These are phyloP conservation scores for Tetanocera ferruginea DNA, from an alignment of 2,888 invertebrate genomes.

Conservation along the genomic window DNA sequence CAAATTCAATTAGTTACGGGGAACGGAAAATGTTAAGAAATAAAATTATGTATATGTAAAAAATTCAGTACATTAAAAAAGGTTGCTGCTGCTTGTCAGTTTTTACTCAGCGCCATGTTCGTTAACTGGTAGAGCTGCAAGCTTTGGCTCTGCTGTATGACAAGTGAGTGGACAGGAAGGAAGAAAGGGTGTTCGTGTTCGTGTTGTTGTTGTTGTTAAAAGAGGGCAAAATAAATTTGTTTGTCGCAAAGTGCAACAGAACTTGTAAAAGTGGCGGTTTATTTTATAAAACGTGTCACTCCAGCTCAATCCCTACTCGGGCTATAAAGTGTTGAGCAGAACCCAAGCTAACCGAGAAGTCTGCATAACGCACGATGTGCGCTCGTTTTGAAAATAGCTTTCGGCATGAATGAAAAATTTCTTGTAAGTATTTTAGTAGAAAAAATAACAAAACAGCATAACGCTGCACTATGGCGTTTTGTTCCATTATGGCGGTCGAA, in stretches of 20 bases:
- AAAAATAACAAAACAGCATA: too few species aligned
- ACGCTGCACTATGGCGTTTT: too few species aligned
- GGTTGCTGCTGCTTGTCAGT: neutral
- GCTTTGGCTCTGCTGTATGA: neutral
- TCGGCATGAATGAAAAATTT: neutral
- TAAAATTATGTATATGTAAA: conserved; percentile 6
- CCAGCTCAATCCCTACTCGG: neutral
- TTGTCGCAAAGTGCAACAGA: neutral
- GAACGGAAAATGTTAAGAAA: neutral
- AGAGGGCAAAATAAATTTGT: neutral
- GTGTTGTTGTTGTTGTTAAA: neutral
- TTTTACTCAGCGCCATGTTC: too few species aligned
- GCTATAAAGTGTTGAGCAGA: neutral
- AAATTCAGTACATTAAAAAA: neutral
- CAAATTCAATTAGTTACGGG: conserved; percentile 27
- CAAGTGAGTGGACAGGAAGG: too few species aligned
- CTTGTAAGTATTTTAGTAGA: too few species aligned
- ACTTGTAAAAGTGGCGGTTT: neutral
- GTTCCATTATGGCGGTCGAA: too few species aligned
- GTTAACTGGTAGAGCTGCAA: too few species aligned
- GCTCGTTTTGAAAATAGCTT: neutral
- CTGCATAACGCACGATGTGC: conserved; percentile 3
- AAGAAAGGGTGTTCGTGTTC: neutral
- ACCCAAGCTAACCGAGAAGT: neutral
- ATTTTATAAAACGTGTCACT: conserved; percentile 1